These are phyloP conservation scores for Standfussiana lucernea DNA, from an alignment of 2,888 invertebrate species.

Conservation along the genomic window DNA sequence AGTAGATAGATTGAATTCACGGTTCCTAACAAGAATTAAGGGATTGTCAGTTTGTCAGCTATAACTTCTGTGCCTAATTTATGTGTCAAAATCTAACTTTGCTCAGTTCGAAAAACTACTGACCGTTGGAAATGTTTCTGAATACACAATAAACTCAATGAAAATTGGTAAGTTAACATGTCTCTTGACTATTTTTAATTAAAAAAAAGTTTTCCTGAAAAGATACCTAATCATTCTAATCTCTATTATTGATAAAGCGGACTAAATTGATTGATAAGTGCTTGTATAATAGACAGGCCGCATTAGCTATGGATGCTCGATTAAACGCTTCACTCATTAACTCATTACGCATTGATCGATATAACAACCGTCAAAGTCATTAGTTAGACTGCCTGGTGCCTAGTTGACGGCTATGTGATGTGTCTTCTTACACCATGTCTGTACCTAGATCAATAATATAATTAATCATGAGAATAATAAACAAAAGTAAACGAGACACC, in stretches of 20 bases:
- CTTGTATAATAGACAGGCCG: slow-evolving; percentile 1
- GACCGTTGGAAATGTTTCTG: background rate
- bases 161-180: background rate
- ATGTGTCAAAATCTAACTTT: background rate
- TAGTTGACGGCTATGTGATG: too few relatives aligned
- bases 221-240: slow-evolving; percentile 13
- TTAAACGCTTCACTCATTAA: background rate
- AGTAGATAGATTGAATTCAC: too few relatives aligned
- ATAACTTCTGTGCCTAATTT: background rate
- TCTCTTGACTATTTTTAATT: background rate
- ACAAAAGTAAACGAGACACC: too few relatives aligned
- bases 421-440: too few relatives aligned
- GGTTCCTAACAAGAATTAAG: too few relatives aligned
- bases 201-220: background rate
- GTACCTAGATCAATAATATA: too few relatives aligned
- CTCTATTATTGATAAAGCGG: background rate
- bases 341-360: slow-evolving; percentile 20
- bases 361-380: slow-evolving; percentile 3
- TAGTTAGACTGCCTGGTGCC: background rate
- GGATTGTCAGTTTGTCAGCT: too few relatives aligned
- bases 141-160: background rate
- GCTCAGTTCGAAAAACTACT: background rate
- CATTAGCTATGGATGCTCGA: background rate
- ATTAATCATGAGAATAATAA: too few relatives aligned
- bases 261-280: slow-evolving; percentile 5